Evolutionary conservation across 2,888 invertebrate genomes (phyloP).

Genomic region (Subacronicta megacephala): DNA sequence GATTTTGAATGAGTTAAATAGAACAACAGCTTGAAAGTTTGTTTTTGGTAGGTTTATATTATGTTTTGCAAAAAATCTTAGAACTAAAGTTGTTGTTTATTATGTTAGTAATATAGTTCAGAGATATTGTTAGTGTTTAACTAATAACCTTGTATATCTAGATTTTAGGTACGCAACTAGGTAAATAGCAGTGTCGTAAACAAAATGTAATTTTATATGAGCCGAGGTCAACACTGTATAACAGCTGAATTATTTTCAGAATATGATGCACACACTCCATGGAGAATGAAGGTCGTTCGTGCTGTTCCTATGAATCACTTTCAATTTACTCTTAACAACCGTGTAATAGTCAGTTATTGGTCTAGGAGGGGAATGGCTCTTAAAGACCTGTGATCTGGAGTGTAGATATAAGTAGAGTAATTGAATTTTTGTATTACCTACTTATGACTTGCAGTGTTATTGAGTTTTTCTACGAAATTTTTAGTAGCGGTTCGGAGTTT

Average conservation of each 20-base stretch:
- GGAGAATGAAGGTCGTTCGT: constrained; percentile 67
- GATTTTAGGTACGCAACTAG: constrained; percentile 43
- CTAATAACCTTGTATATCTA: too few species aligned
- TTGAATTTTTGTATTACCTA: neutral
- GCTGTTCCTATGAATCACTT: constrained; percentile 67
- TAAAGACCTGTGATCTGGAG: neutral
- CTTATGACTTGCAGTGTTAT: too few species aligned
- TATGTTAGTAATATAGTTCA: too few species aligned
- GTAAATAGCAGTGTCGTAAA: constrained; percentile 70
- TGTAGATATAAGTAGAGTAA: neutral
- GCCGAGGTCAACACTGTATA: constrained; percentile 70
- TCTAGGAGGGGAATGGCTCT: neutral
- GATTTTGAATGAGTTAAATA: too few species aligned
- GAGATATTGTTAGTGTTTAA: too few species aligned
- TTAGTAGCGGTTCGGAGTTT: too few species aligned
- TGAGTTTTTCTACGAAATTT: too few species aligned
- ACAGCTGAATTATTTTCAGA: constrained; percentile 78
- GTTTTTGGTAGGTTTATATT: too few species aligned
- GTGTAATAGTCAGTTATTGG: constrained; percentile 30
- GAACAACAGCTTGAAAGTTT: too few species aligned
- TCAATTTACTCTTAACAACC: constrained; percentile 54
- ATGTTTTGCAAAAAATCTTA: too few species aligned
- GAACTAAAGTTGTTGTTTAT: too few species aligned
- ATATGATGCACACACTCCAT: constrained; percentile 73
- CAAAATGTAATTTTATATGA: constrained; percentile 65